phyloP scores from a whole-genome alignment of 2,797 vertebrate species.

The Spinibarbus caldwelli region DNA sequence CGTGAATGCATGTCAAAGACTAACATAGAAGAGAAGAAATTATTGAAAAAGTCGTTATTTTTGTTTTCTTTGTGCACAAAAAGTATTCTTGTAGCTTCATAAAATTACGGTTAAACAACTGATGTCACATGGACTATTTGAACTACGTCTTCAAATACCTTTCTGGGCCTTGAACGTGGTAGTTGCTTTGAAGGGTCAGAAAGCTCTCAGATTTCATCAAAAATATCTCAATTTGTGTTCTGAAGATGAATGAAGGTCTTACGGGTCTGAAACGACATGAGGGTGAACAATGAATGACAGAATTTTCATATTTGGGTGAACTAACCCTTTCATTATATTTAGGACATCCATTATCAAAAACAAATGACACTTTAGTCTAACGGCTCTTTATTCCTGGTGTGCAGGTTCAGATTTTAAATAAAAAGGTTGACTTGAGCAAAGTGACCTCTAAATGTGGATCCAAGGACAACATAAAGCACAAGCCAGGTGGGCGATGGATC shows the following conservation, averaged over 20 bases:
- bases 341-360: neutral
- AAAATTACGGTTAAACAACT: neutral
- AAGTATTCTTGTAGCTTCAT: neutral
- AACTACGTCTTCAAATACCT: too few relatives aligned
- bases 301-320: neutral
- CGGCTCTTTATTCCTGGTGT: conserved; percentile 20
- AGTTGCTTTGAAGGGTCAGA: neutral
- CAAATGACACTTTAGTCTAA: neutral
- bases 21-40: neutral
- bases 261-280: neutral
- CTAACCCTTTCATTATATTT: neutral
- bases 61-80: neutral
- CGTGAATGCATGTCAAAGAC: neutral
- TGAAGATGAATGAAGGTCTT: neutral
- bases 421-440: conserved; percentile 93
- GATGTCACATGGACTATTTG: too few relatives aligned
- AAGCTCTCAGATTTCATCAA: neutral
- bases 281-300: neutral
- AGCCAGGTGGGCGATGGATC: conserved; percentile 81
- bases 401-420: conserved; percentile 94
- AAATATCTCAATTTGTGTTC: neutral
- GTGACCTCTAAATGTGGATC: conserved; percentile 95
- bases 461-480: conserved; percentile 93
- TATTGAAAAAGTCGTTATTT: too few relatives aligned
- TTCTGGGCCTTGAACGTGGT: neutral